These are phyloP conservation scores for Cenopis cana DNA, from an alignment of 2,888 invertebrate genomes.

Conservation along the genomic window DNA sequence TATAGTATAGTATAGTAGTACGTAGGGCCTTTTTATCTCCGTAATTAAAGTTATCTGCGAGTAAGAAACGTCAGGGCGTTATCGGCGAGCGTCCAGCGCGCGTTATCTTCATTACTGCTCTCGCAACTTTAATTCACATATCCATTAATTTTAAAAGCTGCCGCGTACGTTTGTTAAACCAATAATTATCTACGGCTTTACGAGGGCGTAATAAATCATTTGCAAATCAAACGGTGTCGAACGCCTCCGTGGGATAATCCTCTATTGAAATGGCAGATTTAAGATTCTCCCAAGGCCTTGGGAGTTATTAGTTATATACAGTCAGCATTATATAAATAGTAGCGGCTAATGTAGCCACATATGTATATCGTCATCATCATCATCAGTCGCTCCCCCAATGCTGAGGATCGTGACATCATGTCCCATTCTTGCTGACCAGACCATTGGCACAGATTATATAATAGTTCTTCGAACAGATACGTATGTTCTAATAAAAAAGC, in stretches of 20 bases:
- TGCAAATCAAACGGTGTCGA: slow-evolving; percentile 72
- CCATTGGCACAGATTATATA: too few relatives aligned
- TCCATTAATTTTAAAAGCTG: slow-evolving; percentile 81
- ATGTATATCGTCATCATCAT: too few relatives aligned
- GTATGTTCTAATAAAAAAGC: too few relatives aligned
- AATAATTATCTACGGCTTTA: slow-evolving; percentile 72
- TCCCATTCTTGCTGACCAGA: too few relatives aligned
- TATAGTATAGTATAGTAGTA: slow-evolving; percentile 56
- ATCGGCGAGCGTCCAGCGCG: slow-evolving; percentile 70
- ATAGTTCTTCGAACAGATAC: too few relatives aligned
- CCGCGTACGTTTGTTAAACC: slow-evolving; percentile 72
- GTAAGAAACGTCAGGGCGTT: slow-evolving; percentile 78
- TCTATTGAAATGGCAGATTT: slow-evolving; percentile 64
- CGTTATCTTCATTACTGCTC: slow-evolving; percentile 81
- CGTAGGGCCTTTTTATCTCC: slow-evolving; percentile 67
- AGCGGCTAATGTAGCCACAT: too few relatives aligned
- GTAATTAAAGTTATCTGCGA: slow-evolving; percentile 79
- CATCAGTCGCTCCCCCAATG: too few relatives aligned
- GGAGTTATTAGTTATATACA: slow-evolving; percentile 57
- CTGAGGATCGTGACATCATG: too few relatives aligned
- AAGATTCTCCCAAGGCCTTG: slow-evolving; percentile 51
- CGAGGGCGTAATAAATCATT: slow-evolving; percentile 70
- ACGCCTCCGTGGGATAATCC: slow-evolving; percentile 54
- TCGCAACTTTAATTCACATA: slow-evolving; percentile 77
- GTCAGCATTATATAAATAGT: too few relatives aligned